phyloP scores from a whole-genome alignment of 2,888 invertebrate genomes.

The Strigamia transsilvanica region DNA sequence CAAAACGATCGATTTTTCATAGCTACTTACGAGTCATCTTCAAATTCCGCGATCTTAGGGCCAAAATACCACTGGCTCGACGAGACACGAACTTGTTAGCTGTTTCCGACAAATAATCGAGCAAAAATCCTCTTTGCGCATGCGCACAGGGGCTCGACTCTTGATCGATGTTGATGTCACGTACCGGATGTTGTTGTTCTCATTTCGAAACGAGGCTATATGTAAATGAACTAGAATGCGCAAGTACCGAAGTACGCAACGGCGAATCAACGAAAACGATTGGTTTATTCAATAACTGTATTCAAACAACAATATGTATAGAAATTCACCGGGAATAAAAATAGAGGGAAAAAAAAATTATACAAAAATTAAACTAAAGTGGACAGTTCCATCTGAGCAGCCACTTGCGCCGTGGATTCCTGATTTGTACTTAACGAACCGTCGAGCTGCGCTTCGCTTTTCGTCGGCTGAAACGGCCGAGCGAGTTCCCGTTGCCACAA shows the following conservation, averaged over 20 bases:
- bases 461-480: not conserved
- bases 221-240: no score
- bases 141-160: not conserved
- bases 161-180: not conserved
- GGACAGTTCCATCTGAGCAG: slow-evolving; percentile 51
- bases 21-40: slow-evolving; percentile 52
- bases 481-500: slow-evolving; percentile 79
- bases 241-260: no score
- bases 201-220: not conserved
- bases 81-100: not conserved
- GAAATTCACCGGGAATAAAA: slow-evolving; percentile 14
- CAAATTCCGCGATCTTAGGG: slow-evolving; percentile 51
- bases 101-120: not conserved
- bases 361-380: slow-evolving; percentile 50
- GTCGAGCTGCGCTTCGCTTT: not conserved
- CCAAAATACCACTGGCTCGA: slow-evolving; percentile 51
- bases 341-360: not conserved
- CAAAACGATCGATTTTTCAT: no score
- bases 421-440: not conserved
- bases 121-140: not conserved
- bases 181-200: slow-evolving; percentile 20
- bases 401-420: slow-evolving; percentile 18
- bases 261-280: not conserved
- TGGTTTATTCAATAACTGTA: not conserved
- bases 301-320: not conserved